Base-by-base conservation (phyloP, 2,113 vertebrate genomes). In the Prolemur simus region DNA sequence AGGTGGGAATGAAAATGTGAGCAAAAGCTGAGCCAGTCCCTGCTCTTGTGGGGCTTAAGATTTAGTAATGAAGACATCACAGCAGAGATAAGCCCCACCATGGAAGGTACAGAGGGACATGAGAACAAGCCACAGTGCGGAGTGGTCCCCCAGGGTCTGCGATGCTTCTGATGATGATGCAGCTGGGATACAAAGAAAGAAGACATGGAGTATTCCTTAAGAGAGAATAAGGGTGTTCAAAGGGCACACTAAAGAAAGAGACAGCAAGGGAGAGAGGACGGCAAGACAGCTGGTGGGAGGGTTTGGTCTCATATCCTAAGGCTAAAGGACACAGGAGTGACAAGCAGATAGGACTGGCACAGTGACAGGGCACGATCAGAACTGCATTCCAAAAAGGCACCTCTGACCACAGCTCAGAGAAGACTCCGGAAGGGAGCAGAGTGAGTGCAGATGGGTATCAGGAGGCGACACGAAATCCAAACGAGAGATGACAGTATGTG, bases 401-500 rank as follows among this genome's bases (percentile, higher is more conserved):
- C 15, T 11, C 27, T 25, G 15, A 37, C 23, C 69, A 18, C 29
- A 47, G 64, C 12, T 6, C 2, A 34, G 10, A 86, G 94, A 25
- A 5, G 27, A 29, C 15, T 5, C 39, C 18, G 14, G 32, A 29
- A 68, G 58, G 71, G 29, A 42, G 2, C 39, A 21, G 34, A 74
- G 8, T 11, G 27, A 58, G 47, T 2, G 14, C 1, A 34, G 78
- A 60, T 6, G 21, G 3, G 3, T 6, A 21, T 0, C 2, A 32
- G 42, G 60, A 29, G 37, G 21, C 18, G 3, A 17, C 6, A 6
- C 10, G 6, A 64, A 15, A 29, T 14, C 45, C 12, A n/a, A 23
- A 32, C 0, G 17, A 52, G 15, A 47, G 13, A 42, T 0, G 42
- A 9, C 0, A 14, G 13, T 32, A 4, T 5, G 3, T 29, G n/a